Percentiles rank a stretch among this genome's conserved stretches.
phyloP scores from a whole-genome alignment of 2,797 vertebrate species.

The Microcaecilia unicolor region DNA sequence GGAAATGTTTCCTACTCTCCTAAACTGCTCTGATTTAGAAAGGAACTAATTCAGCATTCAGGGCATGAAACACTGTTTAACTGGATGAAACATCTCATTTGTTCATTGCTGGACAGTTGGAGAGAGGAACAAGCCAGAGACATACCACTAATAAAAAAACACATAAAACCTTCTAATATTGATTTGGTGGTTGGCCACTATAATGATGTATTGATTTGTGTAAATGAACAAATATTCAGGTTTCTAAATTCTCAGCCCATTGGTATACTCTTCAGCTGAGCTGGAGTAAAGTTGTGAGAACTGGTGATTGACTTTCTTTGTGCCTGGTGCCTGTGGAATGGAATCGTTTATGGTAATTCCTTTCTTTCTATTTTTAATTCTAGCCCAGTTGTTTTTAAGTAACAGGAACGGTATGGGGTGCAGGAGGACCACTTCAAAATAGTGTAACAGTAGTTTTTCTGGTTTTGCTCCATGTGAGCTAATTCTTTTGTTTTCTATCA shows the following conservation, averaged over 20 bases:
- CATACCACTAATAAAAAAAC: not conserved
- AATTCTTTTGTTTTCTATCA: too few species aligned
- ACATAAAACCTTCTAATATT: not conserved
- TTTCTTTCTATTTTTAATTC: too few species aligned
- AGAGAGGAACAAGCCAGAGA: not conserved
- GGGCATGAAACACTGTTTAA: not conserved
- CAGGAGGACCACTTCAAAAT: too few species aligned
- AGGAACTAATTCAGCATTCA: not conserved
- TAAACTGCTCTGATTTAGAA: not conserved
- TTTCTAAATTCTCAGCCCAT: slow-evolving; percentile 4
- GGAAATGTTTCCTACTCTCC: not conserved
- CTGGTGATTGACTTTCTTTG: too few species aligned
- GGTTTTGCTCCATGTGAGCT: too few species aligned
- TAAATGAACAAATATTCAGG: not conserved
- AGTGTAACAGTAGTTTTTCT: too few species aligned
- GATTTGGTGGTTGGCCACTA: not conserved
- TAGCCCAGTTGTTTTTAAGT: too few species aligned
- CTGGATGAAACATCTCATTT: not conserved
- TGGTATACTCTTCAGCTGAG: not conserved
- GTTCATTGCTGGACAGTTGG: not conserved
- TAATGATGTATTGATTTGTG: not conserved
- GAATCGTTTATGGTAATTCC: too few species aligned
- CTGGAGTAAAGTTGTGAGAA: not conserved
- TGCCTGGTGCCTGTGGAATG: too few species aligned
- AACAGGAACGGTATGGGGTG: too few species aligned